Percentiles rank a stretch among this genome's conserved stretches.
Conservation (phyloP, 92 coral and sea anemone genomes). For the Actinostola sp. region DNA sequence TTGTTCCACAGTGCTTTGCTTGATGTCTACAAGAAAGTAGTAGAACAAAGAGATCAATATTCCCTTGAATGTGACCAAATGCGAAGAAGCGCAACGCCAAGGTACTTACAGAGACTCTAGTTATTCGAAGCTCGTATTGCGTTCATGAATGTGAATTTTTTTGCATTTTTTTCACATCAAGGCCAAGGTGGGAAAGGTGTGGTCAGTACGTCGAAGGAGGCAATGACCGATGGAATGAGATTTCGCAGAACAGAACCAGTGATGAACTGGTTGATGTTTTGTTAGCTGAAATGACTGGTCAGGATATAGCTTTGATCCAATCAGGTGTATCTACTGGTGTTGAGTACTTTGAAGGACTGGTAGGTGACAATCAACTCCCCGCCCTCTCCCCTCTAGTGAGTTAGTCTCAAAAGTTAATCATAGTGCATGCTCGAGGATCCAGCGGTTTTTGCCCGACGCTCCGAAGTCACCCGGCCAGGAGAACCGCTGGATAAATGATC, state of each 20-base stretch:
- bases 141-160: background rate
- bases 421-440: too few species aligned
- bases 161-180: conserved; percentile 12
- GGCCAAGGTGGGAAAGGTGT: conserved; percentile 97
- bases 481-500: background rate
- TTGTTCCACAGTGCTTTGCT: conserved; percentile 73
- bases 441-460: background rate
- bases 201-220: conserved; percentile 95
- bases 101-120: conserved; percentile 49
- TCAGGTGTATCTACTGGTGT: conserved; percentile 87
- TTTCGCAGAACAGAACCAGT: conserved; percentile 85
- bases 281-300: conserved; percentile 98
- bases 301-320: conserved; percentile 89
- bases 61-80: conserved; percentile 89
- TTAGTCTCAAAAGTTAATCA: background rate
- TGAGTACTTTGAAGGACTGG: conserved; percentile 98
- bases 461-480: too few species aligned
- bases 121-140: too few species aligned
- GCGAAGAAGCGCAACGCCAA: conserved; percentile 98
- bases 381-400: too few species aligned
- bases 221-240: conserved; percentile 87
- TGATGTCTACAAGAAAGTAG: conserved; percentile 93
- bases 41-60: conserved; percentile 91
- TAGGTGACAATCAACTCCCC: conserved; percentile 19
- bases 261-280: conserved; percentile 92